phyloP scores from a whole-genome alignment of 2,797 vertebrate genomes.

The Rhinophrynus dorsalis region DNA sequence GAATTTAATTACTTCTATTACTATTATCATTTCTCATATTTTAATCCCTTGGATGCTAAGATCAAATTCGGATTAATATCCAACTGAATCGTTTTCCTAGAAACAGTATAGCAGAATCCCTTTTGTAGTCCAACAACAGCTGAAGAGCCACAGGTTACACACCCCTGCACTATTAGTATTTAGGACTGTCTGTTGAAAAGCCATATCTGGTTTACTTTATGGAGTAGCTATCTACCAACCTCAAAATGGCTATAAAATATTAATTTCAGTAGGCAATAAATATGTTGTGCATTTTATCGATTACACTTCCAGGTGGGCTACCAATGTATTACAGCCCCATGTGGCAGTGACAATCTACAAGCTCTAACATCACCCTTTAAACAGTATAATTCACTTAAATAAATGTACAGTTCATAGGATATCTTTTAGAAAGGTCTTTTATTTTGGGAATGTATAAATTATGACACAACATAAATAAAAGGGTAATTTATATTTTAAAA shows the following conservation, averaged over 20 bases:
- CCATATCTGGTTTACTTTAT: slow-evolving; percentile 40
- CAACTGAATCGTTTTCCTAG: no score
- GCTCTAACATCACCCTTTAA: slow-evolving; percentile 50
- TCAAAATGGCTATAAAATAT: background rate
- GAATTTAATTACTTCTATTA: no score
- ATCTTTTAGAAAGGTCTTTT: background rate
- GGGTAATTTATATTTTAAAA: background rate
- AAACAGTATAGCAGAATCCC: background rate
- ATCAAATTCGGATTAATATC: no score
- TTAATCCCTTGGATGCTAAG: no score
- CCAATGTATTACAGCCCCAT: background rate
- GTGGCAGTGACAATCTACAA: background rate
- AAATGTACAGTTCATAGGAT: background rate
- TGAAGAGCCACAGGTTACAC: no score
- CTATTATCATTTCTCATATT: no score
- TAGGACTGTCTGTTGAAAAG: slow-evolving; percentile 23
- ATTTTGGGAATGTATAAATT: no score
- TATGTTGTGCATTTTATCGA: background rate
- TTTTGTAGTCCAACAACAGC: no score
- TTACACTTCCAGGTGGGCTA: background rate
- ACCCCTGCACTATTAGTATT: slow-evolving; percentile 8
- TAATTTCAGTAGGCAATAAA: slow-evolving; percentile 32
- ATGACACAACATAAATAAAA: background rate
- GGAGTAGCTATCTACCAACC: slow-evolving; percentile 39
- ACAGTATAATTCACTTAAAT: background rate